These are phyloP conservation scores for Cathartes aura DNA, from an alignment of 2,113 vertebrate species.

Conservation along the genomic window DNA sequence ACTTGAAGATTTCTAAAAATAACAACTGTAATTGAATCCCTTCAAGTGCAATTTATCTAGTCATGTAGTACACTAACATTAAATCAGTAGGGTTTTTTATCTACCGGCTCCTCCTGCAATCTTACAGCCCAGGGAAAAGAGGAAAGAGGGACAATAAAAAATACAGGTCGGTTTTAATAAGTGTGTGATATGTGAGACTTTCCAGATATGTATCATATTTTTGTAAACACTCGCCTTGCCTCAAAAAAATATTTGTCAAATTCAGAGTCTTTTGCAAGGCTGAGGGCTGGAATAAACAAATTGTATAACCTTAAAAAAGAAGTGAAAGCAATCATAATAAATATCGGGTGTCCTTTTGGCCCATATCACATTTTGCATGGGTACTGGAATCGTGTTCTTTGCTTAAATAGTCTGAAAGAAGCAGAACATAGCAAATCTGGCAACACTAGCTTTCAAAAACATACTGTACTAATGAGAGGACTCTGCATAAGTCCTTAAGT, in stretches of 20 bases:
- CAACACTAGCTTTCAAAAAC: neutral
- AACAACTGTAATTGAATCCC: neutral
- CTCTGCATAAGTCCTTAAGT: neutral
- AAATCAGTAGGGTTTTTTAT: fast-evolving
- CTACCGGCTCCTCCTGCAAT: neutral
- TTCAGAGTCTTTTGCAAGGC: neutral
- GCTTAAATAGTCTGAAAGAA: neutral
- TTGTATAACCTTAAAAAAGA: neutral
- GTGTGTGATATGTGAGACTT: neutral
- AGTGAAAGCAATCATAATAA: neutral
- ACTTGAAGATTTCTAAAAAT: neutral
- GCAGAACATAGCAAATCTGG: neutral
- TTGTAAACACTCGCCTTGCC: neutral
- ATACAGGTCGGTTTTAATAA: neutral
- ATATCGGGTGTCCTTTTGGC: neutral
- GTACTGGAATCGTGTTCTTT: neutral
- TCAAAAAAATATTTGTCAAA: neutral
- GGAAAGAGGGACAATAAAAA: neutral
- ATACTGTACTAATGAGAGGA: neutral
- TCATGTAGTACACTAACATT: neutral
- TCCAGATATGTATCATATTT: neutral
- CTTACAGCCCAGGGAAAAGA: neutral
- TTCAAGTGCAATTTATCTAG: neutral
- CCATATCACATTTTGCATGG: neutral
- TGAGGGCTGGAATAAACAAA: neutral